Conservation (phyloP, 1,140 invertebrate genomes). For the Kradibia gibbosae region DNA sequence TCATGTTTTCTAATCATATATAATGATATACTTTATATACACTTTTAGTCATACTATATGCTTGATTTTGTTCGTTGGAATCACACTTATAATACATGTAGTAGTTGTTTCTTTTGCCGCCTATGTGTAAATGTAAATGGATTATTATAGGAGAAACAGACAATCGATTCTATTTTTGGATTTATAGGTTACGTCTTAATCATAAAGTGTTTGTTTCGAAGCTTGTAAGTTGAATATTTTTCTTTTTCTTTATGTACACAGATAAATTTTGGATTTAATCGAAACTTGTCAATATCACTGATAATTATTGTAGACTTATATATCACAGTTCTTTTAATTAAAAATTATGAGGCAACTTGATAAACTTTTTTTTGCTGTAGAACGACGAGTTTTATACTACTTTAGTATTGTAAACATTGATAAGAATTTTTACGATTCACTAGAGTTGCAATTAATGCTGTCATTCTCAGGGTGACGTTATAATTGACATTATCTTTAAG, state of each 20-base stretch:
- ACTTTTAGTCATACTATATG: background rate
- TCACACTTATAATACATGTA: background rate
- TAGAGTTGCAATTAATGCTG: background rate
- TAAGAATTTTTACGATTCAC: background rate
- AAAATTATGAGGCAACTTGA: background rate
- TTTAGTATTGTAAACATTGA: background rate
- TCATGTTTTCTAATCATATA: background rate
- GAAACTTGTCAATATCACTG: background rate
- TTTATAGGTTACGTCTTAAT: slow-evolving; percentile 46
- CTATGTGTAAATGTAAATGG: background rate
- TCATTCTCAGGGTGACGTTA: background rate
- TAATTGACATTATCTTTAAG: background rate
- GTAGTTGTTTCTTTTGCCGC: background rate
- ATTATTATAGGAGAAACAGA: background rate
- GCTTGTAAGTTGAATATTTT: background rate
- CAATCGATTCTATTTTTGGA: slow-evolving; percentile 19
- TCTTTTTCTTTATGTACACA: background rate
- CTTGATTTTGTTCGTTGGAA: background rate
- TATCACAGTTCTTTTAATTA: background rate
- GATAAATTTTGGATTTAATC: background rate
- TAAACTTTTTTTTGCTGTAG: background rate
- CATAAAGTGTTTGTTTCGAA: slow-evolving; percentile 18
- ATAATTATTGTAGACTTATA: background rate
- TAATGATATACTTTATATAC: background rate
- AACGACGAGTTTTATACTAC: background rate